phyloP scores from a whole-genome alignment of 1,140 invertebrate species.

The Lepidurus arcticus region DNA sequence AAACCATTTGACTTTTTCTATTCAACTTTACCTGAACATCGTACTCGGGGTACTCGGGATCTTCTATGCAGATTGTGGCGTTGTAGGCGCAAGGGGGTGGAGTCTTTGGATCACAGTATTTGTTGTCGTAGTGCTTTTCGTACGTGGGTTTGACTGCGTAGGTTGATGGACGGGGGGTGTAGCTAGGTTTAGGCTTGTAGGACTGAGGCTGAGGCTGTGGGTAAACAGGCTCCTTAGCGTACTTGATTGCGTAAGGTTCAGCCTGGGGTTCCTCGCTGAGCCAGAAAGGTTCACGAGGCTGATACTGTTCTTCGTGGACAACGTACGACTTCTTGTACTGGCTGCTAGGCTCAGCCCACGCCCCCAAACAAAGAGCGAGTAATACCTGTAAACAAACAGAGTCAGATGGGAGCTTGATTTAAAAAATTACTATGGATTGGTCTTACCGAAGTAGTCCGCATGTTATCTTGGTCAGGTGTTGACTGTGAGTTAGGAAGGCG shows the following conservation, averaged over 20 bases:
- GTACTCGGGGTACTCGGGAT: slow-evolving; percentile 38
- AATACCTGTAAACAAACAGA: neutral
- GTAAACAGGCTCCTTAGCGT: neutral
- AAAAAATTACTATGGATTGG: neutral
- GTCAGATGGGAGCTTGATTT: neutral
- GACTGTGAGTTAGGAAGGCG: neutral
- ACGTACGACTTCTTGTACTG: neutral
- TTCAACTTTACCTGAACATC: slow-evolving; percentile 36
- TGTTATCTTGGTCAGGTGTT: neutral
- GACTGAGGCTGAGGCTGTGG: neutral
- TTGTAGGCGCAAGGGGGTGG: slow-evolving; percentile 38
- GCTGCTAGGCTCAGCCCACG: neutral
- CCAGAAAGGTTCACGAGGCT: slow-evolving; percentile 5
- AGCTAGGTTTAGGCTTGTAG: neutral
- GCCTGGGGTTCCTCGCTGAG: neutral
- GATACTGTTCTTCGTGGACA: neutral
- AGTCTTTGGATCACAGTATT: slow-evolving; percentile 35
- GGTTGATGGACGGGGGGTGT: neutral
- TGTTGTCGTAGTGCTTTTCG: slow-evolving; percentile 20
- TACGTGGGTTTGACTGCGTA: neutral
- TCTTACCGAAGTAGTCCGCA: neutral
- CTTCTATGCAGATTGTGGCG: slow-evolving; percentile 37
- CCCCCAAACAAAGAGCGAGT: neutral
- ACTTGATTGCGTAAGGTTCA: neutral
- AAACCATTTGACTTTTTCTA: neutral